A percentile compares a stretch with the other conserved stretches of the same genome.
Conservation (phyloP, 1,140 invertebrate genomes). For the Nasonia vitripennis region DNA sequence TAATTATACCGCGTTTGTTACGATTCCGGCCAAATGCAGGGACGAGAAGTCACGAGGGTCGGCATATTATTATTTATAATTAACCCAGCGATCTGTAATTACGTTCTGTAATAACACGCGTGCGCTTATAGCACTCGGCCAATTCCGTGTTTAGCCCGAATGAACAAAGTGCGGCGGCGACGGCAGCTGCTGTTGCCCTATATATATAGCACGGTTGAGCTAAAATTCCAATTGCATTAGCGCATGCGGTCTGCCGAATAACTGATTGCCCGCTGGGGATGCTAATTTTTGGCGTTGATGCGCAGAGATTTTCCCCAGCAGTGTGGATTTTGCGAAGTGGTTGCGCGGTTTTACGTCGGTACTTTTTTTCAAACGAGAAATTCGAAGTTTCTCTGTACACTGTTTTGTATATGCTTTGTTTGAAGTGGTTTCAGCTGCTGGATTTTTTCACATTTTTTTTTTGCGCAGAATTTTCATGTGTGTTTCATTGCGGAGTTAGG, state of each 20-base stretch:
- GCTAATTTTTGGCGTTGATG: background rate
- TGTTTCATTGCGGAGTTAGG: no score
- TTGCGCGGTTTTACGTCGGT: background rate
- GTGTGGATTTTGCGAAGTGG: background rate
- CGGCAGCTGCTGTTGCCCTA: no score
- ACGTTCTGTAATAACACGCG: constrained; percentile 13
- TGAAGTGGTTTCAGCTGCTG: no score
- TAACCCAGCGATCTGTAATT: constrained; percentile 29
- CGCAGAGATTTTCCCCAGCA: background rate
- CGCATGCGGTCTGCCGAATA: constrained; percentile 13
- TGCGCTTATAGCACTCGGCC: background rate
- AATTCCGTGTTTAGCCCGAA: constrained; percentile 22
- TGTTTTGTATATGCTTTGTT: background rate
- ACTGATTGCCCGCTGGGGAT: constrained; percentile 12
- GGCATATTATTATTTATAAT: constrained; percentile 38
- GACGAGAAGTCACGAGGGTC: background rate
- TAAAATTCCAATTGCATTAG: constrained; percentile 43
- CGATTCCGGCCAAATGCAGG: background rate
- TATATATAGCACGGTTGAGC: background rate
- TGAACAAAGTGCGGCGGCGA: background rate
- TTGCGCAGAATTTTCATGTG: no score
- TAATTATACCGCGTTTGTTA: constrained; percentile 4
- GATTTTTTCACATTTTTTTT: no score
- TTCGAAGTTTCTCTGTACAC: no score
- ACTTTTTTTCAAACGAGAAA: background rate